A percentile compares a stretch with the other conserved stretches of the same genome.
These are phyloP conservation scores for Spongilla lacustris DNA, from an alignment of 37 sponge, comb jelly and placozoan species.

Conservation along the genomic window DNA sequence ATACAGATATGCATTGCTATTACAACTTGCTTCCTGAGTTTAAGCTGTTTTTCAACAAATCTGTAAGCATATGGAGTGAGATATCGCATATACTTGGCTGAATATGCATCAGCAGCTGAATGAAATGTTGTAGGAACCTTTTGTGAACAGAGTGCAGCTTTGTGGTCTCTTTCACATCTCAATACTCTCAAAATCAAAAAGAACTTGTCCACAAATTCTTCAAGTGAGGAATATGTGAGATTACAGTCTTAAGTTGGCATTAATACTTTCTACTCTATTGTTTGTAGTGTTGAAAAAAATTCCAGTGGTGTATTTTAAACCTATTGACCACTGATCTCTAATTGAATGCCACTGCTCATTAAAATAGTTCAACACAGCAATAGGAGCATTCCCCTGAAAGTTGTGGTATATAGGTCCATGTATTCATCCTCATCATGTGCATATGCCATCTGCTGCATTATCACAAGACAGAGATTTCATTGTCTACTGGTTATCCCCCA, in stretches of 20 bases:
- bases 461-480: constrained; percentile 22
- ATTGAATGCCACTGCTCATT: constrained; percentile 10
- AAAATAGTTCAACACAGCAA: constrained; percentile 8
- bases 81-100: background rate
- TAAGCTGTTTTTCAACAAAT: constrained; percentile 41
- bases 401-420: background rate
- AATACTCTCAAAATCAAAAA: constrained; percentile 34
- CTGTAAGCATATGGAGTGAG: constrained; percentile 46
- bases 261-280: constrained; percentile 6
- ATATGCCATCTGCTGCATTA: constrained; percentile 41
- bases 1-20: background rate
- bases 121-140: constrained; percentile 30
- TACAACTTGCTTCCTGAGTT: constrained; percentile 27
- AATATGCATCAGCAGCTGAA: background rate
- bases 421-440: background rate
- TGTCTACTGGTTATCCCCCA: constrained; percentile 45
- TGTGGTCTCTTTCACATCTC: constrained; percentile 49
- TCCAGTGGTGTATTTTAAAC: no score
- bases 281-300: constrained; percentile 31
- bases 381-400: background rate
- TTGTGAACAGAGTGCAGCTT: constrained; percentile 12
- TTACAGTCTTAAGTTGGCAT: background rate
- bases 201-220: constrained; percentile 49
- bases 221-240: constrained; percentile 8
- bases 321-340: constrained; percentile 7